Percentiles rank a stretch among this genome's conserved stretches.
phyloP scores from a whole-genome alignment of 2,113 vertebrate species.

The Syngnathoides biaculeatus region DNA sequence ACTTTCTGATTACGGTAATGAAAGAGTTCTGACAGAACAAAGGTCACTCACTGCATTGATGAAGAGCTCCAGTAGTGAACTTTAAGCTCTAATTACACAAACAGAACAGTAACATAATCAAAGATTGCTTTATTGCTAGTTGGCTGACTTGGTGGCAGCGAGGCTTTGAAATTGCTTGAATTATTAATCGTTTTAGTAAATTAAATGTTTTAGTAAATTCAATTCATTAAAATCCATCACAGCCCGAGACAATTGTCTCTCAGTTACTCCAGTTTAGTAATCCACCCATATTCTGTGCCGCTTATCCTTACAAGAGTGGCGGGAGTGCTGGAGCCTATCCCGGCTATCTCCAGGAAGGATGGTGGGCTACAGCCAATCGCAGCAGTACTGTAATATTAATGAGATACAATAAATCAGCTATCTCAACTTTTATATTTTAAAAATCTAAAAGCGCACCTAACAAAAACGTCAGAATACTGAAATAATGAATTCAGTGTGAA shows the following conservation, averaged over 20 bases:
- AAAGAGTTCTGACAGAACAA: slow-evolving; percentile 46
- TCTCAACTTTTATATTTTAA: too few species aligned
- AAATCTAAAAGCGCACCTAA: too few species aligned
- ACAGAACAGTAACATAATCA: slow-evolving; percentile 9
- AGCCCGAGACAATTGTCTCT: slow-evolving; percentile 16
- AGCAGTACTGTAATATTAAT: too few species aligned
- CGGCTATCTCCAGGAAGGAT: too few species aligned
- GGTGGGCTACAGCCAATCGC: too few species aligned
- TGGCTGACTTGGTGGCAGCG: slow-evolving; percentile 9
- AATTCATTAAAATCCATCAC: slow-evolving; percentile 19
- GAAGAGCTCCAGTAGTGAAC: slow-evolving; percentile 27
- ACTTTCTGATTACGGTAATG: slow-evolving; percentile 55
- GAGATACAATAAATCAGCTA: too few species aligned
- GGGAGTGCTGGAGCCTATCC: too few species aligned
- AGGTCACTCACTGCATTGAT: slow-evolving; percentile 51
- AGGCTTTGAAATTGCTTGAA: slow-evolving; percentile 16
- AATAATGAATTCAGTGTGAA: background rate
- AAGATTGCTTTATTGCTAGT: slow-evolving; percentile 14
- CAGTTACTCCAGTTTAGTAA: background rate
- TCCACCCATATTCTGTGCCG: too few species aligned
- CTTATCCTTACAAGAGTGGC: too few species aligned
- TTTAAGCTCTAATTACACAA: slow-evolving; percentile 53
- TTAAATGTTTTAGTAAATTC: slow-evolving; percentile 10
- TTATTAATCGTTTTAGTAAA: slow-evolving; percentile 6
- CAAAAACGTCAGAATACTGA: too few species aligned